Evolutionary conservation across 2,888 invertebrate genomes (phyloP), one percentile per base, ranked within the genome.

Genomic region (Matsumyia berberina): DNA sequence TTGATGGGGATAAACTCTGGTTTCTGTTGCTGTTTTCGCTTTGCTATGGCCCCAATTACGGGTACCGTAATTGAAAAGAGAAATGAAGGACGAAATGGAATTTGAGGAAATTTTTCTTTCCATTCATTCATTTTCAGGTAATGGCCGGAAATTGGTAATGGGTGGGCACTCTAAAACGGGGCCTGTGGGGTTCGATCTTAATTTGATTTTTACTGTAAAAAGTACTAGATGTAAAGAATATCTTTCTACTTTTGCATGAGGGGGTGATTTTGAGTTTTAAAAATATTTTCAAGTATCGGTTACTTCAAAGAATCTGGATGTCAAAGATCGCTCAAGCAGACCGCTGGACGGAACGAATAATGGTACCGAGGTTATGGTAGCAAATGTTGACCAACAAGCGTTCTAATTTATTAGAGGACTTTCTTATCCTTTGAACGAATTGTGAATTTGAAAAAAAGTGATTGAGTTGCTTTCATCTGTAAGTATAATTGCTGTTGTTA

Each of bases 1-100:
- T 57, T 37, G 37, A 64, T 37, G 55, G 35, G 66, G n/a, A 58
- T 49, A 67, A 58, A 58, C 73, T 44, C 44, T 55, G 53, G 53
- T n/a, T 15, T 67, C 11, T 60, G 9, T 9, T 69, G 24, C 24
- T 24, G 24, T 55, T 57, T 24, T 33, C 42, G 9, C 33, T 35
- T 31, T 15, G 11, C 19, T 4, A 9, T 11, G 29, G 11, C 0
- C 44, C 46, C 51, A 42, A 0, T 17, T 24, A 24, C 24, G 2
- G 33, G 12, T 17, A 51, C 8, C 53, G 57, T 58, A 49, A 57
- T 49, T 49, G 57, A 53, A 64, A 37, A 62, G 39, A 55, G 33
- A 67, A 67, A 51, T 55, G 12, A 46, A 0, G 37, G 31, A n/a
- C 12, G 51, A 5, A 31, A 35, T 19, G 15, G 5, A 31, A 9